Conservation (phyloP, 2,797 vertebrate species). For the Labroides dimidiatus region DNA sequence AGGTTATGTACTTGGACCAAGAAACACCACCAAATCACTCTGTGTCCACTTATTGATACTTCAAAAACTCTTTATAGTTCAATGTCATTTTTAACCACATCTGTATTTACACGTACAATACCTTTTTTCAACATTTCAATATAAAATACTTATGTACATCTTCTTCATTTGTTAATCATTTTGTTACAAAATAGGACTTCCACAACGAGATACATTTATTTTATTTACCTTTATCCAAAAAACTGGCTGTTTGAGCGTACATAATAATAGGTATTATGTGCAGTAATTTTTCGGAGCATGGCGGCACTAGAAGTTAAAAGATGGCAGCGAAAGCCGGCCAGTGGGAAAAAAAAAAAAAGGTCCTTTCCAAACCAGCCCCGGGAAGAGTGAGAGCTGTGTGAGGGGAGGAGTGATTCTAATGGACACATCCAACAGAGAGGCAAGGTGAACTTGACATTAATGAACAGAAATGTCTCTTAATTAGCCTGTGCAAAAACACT, state of each 20-base stretch:
- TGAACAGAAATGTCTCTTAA: constrained; percentile 73
- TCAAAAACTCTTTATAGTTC: constrained; percentile 64
- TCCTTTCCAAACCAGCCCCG: constrained; percentile 50
- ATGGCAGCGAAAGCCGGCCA: constrained; percentile 37
- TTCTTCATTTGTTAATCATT: constrained; percentile 90
- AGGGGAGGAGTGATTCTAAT: constrained; percentile 51
- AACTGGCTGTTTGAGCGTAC: constrained; percentile 64
- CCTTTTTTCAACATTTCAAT: constrained; percentile 88
- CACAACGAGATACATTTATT: constrained; percentile 78
- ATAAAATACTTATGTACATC: constrained; percentile 97
- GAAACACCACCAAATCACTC: constrained; percentile 72
- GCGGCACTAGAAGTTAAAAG: constrained; percentile 59
- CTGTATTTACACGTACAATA: constrained; percentile 89
- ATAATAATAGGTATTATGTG: constrained; percentile 53
- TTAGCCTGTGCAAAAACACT: constrained; percentile 66
- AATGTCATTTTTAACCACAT: constrained; percentile 71
- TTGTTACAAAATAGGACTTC: constrained; percentile 96
- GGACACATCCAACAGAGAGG: constrained; percentile 69
- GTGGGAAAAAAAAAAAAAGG: constrained; percentile 37
- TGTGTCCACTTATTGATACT: constrained; percentile 58
- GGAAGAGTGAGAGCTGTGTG: constrained; percentile 40
- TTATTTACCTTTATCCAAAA: constrained; percentile 66
- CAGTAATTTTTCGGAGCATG: constrained; percentile 52
- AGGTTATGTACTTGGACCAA: constrained; percentile 71
- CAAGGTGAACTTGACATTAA: constrained; percentile 78